Evolutionary conservation across 2,797 vertebrate species (phyloP).

Genomic region (Tympanoctomys barrerae): DNA sequence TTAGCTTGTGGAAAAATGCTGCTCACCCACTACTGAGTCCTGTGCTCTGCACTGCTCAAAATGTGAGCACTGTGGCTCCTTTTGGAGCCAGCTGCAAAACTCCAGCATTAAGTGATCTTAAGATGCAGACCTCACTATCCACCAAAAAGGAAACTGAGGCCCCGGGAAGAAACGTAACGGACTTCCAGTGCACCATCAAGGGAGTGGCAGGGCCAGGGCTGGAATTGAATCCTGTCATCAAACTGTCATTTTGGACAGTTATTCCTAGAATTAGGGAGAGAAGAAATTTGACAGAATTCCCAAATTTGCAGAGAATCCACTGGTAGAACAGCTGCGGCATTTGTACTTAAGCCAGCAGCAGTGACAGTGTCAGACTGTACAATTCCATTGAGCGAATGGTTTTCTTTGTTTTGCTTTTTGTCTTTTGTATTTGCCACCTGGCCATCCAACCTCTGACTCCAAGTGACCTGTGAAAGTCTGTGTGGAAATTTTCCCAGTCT

Average conservation of each 20-base stretch:
- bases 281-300: constrained; percentile 41
- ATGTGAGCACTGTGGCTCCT: neutral
- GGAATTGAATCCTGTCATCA: neutral
- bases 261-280: constrained; percentile 42
- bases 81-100: neutral
- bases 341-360: neutral
- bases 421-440: neutral
- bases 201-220: neutral
- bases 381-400: neutral
- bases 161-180: neutral
- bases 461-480: neutral
- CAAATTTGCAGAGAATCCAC: neutral
- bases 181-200: neutral
- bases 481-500: neutral
- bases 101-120: neutral
- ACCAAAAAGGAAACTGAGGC: constrained; percentile 30
- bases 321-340: neutral
- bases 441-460: constrained; percentile 25
- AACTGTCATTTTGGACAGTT: constrained; percentile 5
- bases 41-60: neutral
- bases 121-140: neutral
- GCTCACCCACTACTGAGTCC: neutral
- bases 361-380: neutral
- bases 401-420: too few species aligned
- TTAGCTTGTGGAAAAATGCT: constrained; percentile 59